Conservation (phyloP, 2,888 invertebrate species). For the Laothoe populi region DNA sequence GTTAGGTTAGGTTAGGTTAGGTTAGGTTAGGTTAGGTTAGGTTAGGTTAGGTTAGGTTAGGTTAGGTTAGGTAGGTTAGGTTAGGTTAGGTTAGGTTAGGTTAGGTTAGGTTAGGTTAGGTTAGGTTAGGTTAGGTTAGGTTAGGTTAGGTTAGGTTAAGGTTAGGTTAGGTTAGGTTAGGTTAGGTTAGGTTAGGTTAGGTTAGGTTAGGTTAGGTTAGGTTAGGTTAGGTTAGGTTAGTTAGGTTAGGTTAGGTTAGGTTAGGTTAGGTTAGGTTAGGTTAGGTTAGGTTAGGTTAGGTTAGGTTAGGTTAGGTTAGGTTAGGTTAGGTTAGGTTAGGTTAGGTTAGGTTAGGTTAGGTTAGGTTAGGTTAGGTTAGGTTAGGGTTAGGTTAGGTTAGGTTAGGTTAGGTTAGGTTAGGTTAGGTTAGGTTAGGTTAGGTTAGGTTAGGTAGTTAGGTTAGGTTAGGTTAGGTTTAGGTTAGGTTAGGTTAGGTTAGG, state of each 20-base stretch:
- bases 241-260: too few species aligned
- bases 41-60: conserved; percentile 30
- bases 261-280: conserved; percentile 34
- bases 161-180: conserved; percentile 33
- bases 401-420: conserved; percentile 32
- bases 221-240: too few species aligned
- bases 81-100: conserved; percentile 29
- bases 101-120: conserved; percentile 26
- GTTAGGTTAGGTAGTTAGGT: conserved; percentile 32
- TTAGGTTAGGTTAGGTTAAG: conserved; percentile 31
- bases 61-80: conserved; percentile 30
- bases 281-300: too few species aligned
- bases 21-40: conserved; percentile 31
- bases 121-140: conserved; percentile 29
- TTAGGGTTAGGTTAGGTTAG: conserved; percentile 32
- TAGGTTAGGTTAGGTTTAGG: conserved; percentile 33
- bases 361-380: conserved; percentile 32
- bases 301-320: too few species aligned
- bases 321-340: conserved; percentile 2
- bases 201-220: too few species aligned
- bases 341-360: conserved; percentile 32
- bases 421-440: conserved; percentile 33
- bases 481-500: conserved; percentile 31
- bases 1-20: conserved; percentile 26
- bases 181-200: conserved; percentile 34